These are phyloP conservation scores for Hucho hucho DNA, from an alignment of 2,113 vertebrate species.

Conservation along the genomic window DNA sequence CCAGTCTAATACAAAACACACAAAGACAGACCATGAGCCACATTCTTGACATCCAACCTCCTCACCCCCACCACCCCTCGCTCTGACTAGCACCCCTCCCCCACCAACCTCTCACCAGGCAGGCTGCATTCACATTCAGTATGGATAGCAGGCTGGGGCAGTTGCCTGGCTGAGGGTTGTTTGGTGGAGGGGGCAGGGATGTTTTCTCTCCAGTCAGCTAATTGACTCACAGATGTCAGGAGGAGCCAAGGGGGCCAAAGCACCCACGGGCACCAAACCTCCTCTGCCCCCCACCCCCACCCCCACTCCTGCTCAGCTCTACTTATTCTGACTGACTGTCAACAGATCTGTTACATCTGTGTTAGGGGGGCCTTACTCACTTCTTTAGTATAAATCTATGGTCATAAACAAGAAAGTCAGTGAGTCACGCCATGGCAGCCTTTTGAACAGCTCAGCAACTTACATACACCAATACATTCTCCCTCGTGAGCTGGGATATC, in stretches of 20 bases:
- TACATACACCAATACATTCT: conserved; percentile 23
- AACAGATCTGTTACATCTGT: conserved; percentile 44
- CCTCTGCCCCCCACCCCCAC: conserved; percentile 9
- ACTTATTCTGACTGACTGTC: conserved; percentile 27
- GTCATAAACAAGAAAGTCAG: conserved; percentile 32
- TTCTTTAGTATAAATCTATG: conserved; percentile 47
- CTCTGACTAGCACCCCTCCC: conserved; percentile 63
- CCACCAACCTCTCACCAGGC: conserved; percentile 60
- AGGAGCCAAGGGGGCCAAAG: conserved; percentile 54
- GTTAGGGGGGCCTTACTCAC: conserved; percentile 22
- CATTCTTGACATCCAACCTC: conserved; percentile 78
- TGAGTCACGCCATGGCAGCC: not conserved
- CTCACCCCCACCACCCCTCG: conserved; percentile 57
- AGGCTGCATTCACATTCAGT: conserved; percentile 39
- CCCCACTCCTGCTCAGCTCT: not conserved
- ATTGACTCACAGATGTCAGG: conserved; percentile 77
- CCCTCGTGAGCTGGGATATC: not conserved
- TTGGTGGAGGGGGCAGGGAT: conserved; percentile 68
- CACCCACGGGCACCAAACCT: conserved; percentile 41
- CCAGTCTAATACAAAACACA: conserved; percentile 71
- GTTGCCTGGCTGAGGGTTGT: conserved; percentile 52
- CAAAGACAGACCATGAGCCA: conserved; percentile 75
- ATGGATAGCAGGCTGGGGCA: not conserved
- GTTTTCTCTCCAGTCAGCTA: conserved; percentile 75
- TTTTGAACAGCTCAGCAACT: conserved; percentile 8